Base-by-base conservation (phyloP, 2,888 invertebrate genomes). In the Drosophila yooni region DNA sequence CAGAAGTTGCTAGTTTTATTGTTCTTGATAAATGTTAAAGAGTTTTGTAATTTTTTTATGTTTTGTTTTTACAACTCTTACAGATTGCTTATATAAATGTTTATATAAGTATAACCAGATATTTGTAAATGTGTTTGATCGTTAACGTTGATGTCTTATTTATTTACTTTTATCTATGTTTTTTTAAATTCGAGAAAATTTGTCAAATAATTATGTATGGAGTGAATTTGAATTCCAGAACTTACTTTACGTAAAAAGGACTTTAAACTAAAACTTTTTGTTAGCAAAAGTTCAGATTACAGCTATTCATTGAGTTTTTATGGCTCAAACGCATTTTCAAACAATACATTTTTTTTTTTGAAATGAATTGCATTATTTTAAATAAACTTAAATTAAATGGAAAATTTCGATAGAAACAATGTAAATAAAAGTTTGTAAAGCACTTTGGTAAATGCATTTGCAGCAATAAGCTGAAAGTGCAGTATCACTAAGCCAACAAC, bases 371-470 rank as follows among this genome's bases (percentile, higher is more conserved):
- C 31, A 57, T 34, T 56, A 7, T 60, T 13, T n/a, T 10, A 43
- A 59, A 25, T 38, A 51, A 59, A 59, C 40, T 57, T 29, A 51
- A n/a, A 10, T 27, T 33, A 62, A 27, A 69, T 52, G 13, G 27
- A 31, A 66, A 57, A 36, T 52, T 34, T 36, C 36, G 29, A 29
- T 57, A 3, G 13, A 31, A 50, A 50, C 52, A 48, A 21, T 53
- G 53, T 51, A 25, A 31, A 40, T 21, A 21, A 58, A 57, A 67
- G 71, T 63, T 69, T 69, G 38, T 63, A 57, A 63, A 74, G 78
- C 74, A 65, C 61, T 73, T 74, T 74, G 27, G 27, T 46, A 74
- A 77, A 64, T 79, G 79, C 78, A 79, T 61, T 70, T 70, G 66
- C 73, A 18, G 54, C 48, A 73, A 58, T 66, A 66, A 70, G 65